Evolutionary conservation across 2,113 vertebrate genomes (phyloP).

Genomic region (Antechinus flavipes): DNA sequence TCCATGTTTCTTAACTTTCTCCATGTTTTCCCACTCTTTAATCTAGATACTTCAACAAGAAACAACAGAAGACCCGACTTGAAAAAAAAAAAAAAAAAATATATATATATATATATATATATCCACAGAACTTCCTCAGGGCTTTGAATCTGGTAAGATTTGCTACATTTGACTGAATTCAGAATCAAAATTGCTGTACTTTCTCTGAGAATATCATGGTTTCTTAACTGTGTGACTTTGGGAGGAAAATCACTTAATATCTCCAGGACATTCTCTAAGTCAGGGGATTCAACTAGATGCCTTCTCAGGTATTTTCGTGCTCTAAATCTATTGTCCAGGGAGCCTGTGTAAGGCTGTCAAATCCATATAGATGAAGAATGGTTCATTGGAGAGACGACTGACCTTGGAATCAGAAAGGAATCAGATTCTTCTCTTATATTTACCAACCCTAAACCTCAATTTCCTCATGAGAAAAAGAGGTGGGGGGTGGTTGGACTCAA

Average conservation of each 20-base stretch:
- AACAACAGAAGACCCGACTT: slow-evolving; percentile 24
- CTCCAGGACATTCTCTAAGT: neutral
- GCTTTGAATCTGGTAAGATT: slow-evolving; percentile 57
- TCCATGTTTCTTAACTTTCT: slow-evolving; percentile 29
- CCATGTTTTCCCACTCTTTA: slow-evolving; percentile 30
- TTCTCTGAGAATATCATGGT: slow-evolving; percentile 52
- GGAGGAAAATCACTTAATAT: neutral
- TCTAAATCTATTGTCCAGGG: neutral
- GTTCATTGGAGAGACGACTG: neutral
- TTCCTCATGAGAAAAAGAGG: neutral
- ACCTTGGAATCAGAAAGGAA: neutral
- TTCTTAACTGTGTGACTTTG: neutral
- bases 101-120: no score
- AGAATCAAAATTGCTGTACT: slow-evolving; percentile 68
- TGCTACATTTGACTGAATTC: slow-evolving; percentile 64
- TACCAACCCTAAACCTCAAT: neutral
- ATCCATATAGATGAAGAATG: neutral
- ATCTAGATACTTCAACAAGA: slow-evolving; percentile 48
- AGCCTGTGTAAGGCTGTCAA: neutral
- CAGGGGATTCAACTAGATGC: neutral
- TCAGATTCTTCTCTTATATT: no score
- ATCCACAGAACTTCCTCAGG: slow-evolving; percentile 14
- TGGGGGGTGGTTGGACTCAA: neutral
- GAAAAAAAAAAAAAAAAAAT: no score
- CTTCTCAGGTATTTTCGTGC: neutral